Evolutionary conservation across 1,140 invertebrate genomes (phyloP).

Genomic region (Heliconius hewitsoni): DNA sequence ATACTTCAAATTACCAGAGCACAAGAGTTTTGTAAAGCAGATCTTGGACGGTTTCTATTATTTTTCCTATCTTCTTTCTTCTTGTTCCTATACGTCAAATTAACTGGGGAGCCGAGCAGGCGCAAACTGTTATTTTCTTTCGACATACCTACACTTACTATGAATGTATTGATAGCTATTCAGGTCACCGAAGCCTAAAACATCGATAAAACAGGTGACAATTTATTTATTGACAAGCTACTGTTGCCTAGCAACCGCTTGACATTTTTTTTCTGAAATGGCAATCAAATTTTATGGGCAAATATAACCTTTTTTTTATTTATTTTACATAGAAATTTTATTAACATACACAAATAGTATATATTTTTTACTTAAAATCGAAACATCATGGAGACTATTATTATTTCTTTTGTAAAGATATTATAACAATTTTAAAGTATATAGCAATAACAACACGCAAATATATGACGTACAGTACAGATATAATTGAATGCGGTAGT

Average conservation of each 20-base stretch:
- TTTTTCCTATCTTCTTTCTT: slow-evolving; percentile 68
- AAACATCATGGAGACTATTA: no score
- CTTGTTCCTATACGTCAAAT: slow-evolving; percentile 67
- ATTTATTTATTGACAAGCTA: slow-evolving; percentile 39
- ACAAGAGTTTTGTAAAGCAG: slow-evolving; percentile 66
- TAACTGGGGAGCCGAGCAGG: slow-evolving; percentile 70
- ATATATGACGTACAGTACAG: slow-evolving; percentile 66
- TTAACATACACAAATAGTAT: no score
- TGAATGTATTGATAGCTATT: neutral
- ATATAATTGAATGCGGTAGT: slow-evolving; percentile 60
- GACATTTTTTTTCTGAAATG: neutral
- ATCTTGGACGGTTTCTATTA: slow-evolving; percentile 60
- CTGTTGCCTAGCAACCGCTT: slow-evolving; percentile 60
- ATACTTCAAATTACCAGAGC: slow-evolving; percentile 51
- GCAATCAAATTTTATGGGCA: neutral
- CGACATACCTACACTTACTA: slow-evolving; percentile 63
- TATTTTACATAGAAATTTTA: no score
- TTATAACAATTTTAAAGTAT: neutral
- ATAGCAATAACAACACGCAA: slow-evolving; percentile 53
- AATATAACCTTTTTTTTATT: no score
- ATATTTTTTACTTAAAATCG: no score
- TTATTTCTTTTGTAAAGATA: no score
- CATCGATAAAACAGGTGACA: slow-evolving; percentile 45
- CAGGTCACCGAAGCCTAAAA: slow-evolving; percentile 21
- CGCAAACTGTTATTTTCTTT: slow-evolving; percentile 71